Percentiles rank a stretch among this genome's conserved stretches.
phyloP scores from a whole-genome alignment of 2,888 invertebrate species.

The Acleris laterana region DNA sequence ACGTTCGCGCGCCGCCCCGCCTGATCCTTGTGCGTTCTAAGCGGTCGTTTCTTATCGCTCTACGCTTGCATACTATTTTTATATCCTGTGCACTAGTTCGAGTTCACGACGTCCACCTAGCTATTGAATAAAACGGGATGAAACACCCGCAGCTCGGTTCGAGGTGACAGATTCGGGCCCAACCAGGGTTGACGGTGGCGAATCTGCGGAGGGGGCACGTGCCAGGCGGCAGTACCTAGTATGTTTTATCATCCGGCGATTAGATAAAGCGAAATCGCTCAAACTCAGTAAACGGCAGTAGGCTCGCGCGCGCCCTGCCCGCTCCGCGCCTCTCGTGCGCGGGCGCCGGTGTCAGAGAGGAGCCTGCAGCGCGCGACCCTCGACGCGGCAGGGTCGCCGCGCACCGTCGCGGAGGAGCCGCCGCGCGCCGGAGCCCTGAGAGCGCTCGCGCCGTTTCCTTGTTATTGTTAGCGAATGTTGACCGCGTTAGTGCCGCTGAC shows the following conservation, averaged over 20 bases:
- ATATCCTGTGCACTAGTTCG: constrained; percentile 50
- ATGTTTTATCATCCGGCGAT: constrained; percentile 68
- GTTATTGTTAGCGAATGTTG: constrained; percentile 68
- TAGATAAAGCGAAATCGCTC: constrained; percentile 71
- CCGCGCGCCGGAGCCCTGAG: constrained; percentile 30
- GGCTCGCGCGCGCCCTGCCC: constrained; percentile 55
- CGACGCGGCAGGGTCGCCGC: constrained; percentile 33
- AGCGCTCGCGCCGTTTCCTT: constrained; percentile 43
- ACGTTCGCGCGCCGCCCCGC: constrained; percentile 14
- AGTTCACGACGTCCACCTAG: constrained; percentile 42
- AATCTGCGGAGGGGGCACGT: constrained; percentile 41
- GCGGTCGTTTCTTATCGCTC: constrained; percentile 49
- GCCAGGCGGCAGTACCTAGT: constrained; percentile 50
- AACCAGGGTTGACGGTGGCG: constrained; percentile 24
- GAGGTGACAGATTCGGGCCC: constrained; percentile 17
- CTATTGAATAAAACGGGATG: constrained; percentile 23
- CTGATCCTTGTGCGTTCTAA: constrained; percentile 20
- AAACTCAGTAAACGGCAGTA: constrained; percentile 58
- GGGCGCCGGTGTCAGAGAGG: constrained; percentile 11
- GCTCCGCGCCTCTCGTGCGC: constrained; percentile 45
- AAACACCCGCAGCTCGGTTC: constrained; percentile 15
- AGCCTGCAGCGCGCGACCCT: constrained; percentile 41
- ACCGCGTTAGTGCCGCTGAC: constrained; percentile 50
- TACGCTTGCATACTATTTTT: constrained; percentile 51
- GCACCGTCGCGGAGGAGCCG: constrained; percentile 28